phyloP scores from a whole-genome alignment of 2,113 vertebrate genomes.

The Pithys albifrons region DNA sequence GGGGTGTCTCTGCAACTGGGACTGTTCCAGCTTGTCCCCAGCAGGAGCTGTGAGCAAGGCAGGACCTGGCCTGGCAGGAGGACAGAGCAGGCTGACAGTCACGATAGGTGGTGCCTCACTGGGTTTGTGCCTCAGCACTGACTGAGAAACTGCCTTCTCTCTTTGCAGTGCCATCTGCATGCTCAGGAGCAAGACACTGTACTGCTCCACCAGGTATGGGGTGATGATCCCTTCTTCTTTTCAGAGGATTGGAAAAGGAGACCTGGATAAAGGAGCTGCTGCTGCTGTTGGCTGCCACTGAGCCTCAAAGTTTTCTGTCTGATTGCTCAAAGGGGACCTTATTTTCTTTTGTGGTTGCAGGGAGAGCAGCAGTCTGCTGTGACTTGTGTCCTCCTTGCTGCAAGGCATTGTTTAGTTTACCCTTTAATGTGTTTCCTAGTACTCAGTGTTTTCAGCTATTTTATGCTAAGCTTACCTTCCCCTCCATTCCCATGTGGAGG shows the following conservation, averaged over 20 bases:
- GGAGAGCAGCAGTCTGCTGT: neutral
- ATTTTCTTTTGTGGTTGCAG: neutral
- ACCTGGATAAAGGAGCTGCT: neutral
- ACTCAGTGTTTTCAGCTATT: neutral
- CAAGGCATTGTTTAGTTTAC: neutral
- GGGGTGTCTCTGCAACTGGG: neutral
- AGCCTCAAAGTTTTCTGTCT: neutral
- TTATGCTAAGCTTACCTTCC: neutral
- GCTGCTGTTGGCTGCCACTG: neutral
- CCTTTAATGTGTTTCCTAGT: neutral
- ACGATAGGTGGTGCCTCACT: accelerated
- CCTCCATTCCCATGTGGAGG: neutral
- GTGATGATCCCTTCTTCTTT: neutral
- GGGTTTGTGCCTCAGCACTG: accelerated
- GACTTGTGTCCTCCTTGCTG: neutral
- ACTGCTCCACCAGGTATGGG: neutral
- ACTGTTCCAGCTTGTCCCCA: neutral
- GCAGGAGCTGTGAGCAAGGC: neutral
- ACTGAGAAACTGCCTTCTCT: neutral
- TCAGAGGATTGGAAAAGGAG: neutral
- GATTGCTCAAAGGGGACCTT: neutral
- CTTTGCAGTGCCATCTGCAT: neutral
- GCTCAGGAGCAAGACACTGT: neutral
- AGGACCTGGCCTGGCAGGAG: neutral
- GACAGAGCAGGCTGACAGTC: accelerated